Percentiles rank a stretch among this genome's conserved stretches.
phyloP scores from a whole-genome alignment of 2,113 vertebrate genomes.

The Trematomus loennbergii region DNA sequence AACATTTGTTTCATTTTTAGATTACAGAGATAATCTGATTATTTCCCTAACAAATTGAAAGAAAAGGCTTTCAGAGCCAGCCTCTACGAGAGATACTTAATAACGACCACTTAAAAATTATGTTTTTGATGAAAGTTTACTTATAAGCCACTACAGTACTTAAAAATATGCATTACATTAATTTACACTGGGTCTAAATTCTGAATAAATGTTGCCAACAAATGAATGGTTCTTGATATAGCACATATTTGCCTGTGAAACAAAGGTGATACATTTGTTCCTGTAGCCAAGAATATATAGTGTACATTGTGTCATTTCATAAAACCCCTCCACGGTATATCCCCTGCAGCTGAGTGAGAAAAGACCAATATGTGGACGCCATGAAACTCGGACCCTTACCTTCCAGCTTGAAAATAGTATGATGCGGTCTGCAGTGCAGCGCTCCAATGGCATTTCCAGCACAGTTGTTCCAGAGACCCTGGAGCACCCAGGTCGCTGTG shows the following conservation, averaged over 20 bases:
- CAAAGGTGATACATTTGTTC: background rate
- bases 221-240: background rate
- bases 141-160: too few species aligned
- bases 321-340: background rate
- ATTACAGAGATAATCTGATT: background rate
- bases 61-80: background rate
- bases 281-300: background rate
- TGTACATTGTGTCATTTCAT: background rate
- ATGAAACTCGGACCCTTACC: conserved; percentile 78
- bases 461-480: conserved; percentile 96
- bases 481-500: conserved; percentile 95
- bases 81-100: background rate
- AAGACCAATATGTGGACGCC: background rate
- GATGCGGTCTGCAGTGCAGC: conserved; percentile 91
- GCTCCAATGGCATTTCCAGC: conserved; percentile 93
- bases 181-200: background rate
- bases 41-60: background rate
- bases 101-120: background rate
- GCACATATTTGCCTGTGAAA: background rate
- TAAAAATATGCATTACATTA: background rate
- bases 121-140: too few species aligned
- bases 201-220: background rate
- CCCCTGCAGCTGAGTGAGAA: background rate
- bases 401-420: conserved; percentile 90
- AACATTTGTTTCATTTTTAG: background rate